Evolutionary conservation across 2,113 vertebrate genomes (phyloP).

Genomic region (Asarcornis scutulata): DNA sequence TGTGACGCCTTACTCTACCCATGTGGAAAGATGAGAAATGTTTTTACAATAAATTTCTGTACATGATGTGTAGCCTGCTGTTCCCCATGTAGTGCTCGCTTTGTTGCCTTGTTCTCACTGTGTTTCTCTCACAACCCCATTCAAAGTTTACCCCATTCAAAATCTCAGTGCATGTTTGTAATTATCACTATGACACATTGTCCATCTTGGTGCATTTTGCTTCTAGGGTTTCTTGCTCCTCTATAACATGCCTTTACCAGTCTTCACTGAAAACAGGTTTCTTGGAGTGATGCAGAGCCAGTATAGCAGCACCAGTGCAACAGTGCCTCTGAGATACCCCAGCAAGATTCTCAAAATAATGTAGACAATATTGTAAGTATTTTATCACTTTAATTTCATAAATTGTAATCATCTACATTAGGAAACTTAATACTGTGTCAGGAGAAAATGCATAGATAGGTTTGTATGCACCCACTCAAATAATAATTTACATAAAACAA

Average conservation of each 20-base stretch:
- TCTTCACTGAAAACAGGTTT: neutral
- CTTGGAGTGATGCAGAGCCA: neutral
- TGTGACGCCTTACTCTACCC: neutral
- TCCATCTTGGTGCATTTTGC: neutral
- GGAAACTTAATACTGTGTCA: neutral
- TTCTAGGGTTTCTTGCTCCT: neutral
- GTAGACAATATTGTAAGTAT: neutral
- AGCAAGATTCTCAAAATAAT: neutral
- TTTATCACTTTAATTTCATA: neutral
- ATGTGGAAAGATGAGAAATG: fast-evolving
- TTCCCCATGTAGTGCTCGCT: too few species aligned
- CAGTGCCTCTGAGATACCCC: neutral
- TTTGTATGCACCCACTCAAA: neutral
- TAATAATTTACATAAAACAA: neutral
- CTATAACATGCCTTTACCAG: neutral
- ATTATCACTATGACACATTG: too few species aligned
- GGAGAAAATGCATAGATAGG: neutral
- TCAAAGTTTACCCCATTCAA: too few species aligned
- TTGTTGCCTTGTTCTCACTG: too few species aligned
- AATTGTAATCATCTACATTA: neutral
- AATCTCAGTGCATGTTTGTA: too few species aligned
- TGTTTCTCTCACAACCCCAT: too few species aligned
- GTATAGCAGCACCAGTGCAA: neutral
- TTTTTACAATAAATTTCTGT: neutral
- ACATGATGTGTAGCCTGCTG: too few species aligned